Percentiles rank a stretch among this genome's conserved stretches.
Conservation (phyloP, 2,113 vertebrate species). For the Hylia prasina region DNA sequence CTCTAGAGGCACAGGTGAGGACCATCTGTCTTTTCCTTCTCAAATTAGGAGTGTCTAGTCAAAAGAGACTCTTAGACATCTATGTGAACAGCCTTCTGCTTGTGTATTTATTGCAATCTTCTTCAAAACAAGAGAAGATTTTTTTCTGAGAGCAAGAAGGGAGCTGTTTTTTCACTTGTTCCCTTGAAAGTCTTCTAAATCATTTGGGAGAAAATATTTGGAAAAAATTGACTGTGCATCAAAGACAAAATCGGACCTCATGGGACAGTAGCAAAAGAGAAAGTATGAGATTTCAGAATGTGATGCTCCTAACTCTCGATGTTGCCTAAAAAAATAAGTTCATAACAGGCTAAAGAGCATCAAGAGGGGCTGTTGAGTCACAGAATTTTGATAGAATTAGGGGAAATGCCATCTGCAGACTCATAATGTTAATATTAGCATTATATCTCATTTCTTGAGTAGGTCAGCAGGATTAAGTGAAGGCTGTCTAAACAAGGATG, state of each 20-base stretch:
- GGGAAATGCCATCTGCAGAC: neutral
- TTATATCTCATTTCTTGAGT: neutral
- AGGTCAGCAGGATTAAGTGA: neutral
- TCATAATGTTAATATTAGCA: neutral
- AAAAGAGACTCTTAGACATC: neutral
- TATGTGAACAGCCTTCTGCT: neutral
- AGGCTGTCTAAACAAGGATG: neutral
- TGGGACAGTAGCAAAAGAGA: neutral
- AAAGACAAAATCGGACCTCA: neutral
- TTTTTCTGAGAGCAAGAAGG: neutral
- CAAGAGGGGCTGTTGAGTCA: neutral
- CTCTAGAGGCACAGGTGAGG: neutral
- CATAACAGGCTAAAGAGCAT: neutral
- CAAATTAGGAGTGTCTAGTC: neutral
- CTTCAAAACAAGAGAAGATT: neutral
- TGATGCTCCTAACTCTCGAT: neutral
- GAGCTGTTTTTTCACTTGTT: neutral
- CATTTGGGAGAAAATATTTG: neutral
- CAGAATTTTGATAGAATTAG: neutral
- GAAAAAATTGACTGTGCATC: neutral
- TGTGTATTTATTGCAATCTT: neutral
- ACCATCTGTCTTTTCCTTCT: neutral
- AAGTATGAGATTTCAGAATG: neutral
- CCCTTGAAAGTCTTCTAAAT: neutral
- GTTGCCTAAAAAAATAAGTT: neutral